Evolutionary conservation across 2,888 invertebrate species (phyloP), one percentile per base, ranked within the genome.

Genomic region (Pyrocoelia pectoralis): DNA sequence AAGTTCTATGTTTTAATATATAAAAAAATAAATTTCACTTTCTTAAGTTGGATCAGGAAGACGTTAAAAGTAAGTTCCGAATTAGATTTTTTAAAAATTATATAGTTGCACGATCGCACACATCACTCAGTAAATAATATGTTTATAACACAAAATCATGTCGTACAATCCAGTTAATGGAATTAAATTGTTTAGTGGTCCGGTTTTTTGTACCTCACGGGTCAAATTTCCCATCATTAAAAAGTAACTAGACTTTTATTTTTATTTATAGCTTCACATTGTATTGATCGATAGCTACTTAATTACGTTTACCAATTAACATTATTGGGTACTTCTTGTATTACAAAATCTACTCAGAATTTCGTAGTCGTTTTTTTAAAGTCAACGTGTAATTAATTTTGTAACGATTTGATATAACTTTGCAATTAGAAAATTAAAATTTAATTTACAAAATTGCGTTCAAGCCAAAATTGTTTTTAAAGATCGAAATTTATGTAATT

Each of bases 401-500:
- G 33, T n/a, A 33, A 24, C 24, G 33, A 33, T 33, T 33, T 8
- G 2, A n/a, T 33, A 8, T 33, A 10, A n/a, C 33, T 10, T 33
- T 10, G n/a, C n/a, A n/a, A 24, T 24, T 33, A 33, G 33, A 33
- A 8, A 33, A 33, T 33, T n/a, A 33, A 33, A n/a, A 33, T 10
- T n/a, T 2, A 3, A 5, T 24, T 5, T 24, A 5, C 3, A 24
- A 24, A 8, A 24, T 24, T 24, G 8, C 24, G 24, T 38, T n/a
- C 4, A 38, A 5, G n/a, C 38, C 3, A 9, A 9, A 38, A 12
- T 38, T 38, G 3, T 9, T n/a, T 3, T 38, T 38, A 8, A 38
- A 2, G 15, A 18, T 17, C 17, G 10, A 46, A 46, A 46, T 46
- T 46, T 46, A 46, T 46, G 46, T 46, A 46, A 46, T 46, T 17